phyloP scores from a whole-genome alignment of 2,113 vertebrate genomes.

The Hydrolagus affinis region DNA sequence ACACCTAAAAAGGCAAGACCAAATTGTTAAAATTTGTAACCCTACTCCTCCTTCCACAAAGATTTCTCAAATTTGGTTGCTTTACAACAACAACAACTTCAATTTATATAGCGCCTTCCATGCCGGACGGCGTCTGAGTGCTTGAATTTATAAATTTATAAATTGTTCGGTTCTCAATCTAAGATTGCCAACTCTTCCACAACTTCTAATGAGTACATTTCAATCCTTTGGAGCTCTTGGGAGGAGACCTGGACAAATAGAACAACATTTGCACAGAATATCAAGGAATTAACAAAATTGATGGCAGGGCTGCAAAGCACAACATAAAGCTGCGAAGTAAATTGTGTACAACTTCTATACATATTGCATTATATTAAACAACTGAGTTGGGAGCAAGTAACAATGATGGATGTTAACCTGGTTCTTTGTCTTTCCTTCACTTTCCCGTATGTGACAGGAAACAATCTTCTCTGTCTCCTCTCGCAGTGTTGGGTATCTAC shows the following conservation, averaged over 20 bases:
- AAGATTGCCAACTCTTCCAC: neutral
- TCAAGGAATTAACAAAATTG: neutral
- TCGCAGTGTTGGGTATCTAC: constrained; percentile 72
- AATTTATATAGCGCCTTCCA: no score
- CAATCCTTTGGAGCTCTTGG: neutral
- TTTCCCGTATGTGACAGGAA: constrained; percentile 72
- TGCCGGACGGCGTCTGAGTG: no score
- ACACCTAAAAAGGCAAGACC: constrained; percentile 54
- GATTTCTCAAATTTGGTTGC: neutral
- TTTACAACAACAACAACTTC: neutral
- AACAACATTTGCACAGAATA: neutral
- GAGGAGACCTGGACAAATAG: neutral
- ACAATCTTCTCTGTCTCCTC: constrained; percentile 82
- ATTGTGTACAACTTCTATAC: neutral
- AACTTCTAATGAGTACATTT: neutral
- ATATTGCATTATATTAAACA: neutral
- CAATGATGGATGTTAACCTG: constrained; percentile 58
- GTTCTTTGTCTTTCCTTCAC: constrained; percentile 78
- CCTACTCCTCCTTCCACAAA: neutral
- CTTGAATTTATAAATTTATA: neutral
- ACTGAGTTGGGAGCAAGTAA: no score
- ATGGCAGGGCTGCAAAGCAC: neutral
- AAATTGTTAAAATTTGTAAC: neutral
- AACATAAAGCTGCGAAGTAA: neutral
- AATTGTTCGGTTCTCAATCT: neutral